Evolutionary conservation across 2,797 vertebrate genomes (phyloP), one percentile per base, ranked within the genome.

Genomic region (Tangara arthus): DNA sequence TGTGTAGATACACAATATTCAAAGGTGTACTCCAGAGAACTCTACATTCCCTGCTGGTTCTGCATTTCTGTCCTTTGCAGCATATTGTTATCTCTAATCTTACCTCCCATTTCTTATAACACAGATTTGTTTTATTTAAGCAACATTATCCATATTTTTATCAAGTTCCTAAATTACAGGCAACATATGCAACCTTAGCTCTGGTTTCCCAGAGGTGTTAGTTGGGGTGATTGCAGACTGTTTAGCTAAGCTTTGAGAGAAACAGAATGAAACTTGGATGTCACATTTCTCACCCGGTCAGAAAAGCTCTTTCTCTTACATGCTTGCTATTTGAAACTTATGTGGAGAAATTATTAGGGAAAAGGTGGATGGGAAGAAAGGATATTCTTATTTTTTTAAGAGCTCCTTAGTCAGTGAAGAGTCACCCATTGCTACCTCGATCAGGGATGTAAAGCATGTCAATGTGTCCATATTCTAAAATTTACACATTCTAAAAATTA

Each of bases 11-110:
- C 72, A 90, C 72, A 86, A 44, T 90, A 96, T 78, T 88, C 69
- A 86, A 90, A 91, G 57, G 22, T 30, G 2, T 65, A 59, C 91
- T 81, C 95, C 86, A 91, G 94, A 94, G 91, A 78, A 55, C 76
- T 70, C 68, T 65, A 55, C 65, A 60, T 42, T 94, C 94, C 64
- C 89, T n/a, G 46, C 50, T 94, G 70, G 61, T 61, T 83, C 79
- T 93, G 66, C 55, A 78, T 93, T 94, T 96, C 91, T 91, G 68
- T 86, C 61, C 53, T 86, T 75, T 59, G 79, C 82, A 89, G 61
- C 60, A 44, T 61, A 75, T 88, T 95, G 84, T 96, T 95, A 93
- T 96, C 91, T 94, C 53, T 91, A 90, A 94, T 95, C 95, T 94
- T 96, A 93, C 82, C 85, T 93, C 82, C 50, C 46, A 47, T 91